A percentile compares a stretch with the other conserved stretches of the same genome.
phyloP scores from a whole-genome alignment of 2,113 vertebrate genomes.

The Bufo bufo region DNA sequence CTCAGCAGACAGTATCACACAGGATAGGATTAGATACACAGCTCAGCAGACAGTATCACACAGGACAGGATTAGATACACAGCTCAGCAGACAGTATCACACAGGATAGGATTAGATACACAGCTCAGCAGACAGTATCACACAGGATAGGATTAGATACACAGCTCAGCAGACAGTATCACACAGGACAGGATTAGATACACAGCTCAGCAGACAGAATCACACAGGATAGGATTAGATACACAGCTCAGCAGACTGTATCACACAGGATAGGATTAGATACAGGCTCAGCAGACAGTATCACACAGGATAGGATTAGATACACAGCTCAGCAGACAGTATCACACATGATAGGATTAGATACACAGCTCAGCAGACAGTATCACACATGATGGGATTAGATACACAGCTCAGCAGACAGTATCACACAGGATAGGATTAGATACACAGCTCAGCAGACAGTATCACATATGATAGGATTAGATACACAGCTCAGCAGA shows the following conservation, averaged over 20 bases:
- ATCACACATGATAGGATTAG: background rate
- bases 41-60: background rate
- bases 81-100: conserved; percentile 6
- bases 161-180: background rate
- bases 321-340: background rate
- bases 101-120: background rate
- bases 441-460: background rate
- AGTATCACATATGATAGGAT: background rate
- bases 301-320: background rate
- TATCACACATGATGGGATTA: background rate
- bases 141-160: background rate
- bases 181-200: background rate
- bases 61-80: background rate
- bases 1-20: background rate
- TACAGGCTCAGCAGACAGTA: background rate
- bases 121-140: background rate
- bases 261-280: background rate
- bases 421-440: background rate
- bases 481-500: background rate
- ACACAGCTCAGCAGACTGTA: background rate
- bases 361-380: background rate
- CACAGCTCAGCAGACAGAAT: background rate
- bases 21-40: background rate
- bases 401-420: background rate
- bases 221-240: background rate